Conservation (phyloP, 2,797 vertebrate genomes). For the Paramormyrops hopkinsi region DNA sequence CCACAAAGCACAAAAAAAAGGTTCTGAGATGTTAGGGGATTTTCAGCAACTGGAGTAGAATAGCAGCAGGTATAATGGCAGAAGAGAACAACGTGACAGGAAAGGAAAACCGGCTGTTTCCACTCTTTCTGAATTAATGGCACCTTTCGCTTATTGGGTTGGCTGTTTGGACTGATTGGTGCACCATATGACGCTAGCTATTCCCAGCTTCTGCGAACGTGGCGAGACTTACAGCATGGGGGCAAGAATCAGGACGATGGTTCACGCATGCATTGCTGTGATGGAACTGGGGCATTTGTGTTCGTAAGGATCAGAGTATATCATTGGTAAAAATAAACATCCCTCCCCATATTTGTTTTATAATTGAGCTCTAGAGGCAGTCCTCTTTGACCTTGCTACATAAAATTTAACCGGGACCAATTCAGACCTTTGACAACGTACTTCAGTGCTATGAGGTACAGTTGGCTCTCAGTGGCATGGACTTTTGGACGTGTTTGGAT, state of each 20-base stretch:
- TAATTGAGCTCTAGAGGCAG: constrained; percentile 33
- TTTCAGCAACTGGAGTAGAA: neutral
- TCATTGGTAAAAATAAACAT: neutral
- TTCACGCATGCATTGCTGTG: neutral
- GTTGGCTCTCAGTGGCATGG: neutral
- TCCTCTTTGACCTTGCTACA: constrained; percentile 40
- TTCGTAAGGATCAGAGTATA: neutral
- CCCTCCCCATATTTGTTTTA: neutral
- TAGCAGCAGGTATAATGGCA: neutral
- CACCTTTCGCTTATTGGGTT: neutral
- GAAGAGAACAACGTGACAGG: neutral
- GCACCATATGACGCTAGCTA: neutral
- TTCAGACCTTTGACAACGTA: constrained; percentile 18
- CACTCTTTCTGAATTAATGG: neutral
- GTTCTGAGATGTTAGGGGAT: neutral
- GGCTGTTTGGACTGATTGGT: neutral
- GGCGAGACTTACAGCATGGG: neutral
- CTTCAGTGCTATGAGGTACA: neutral
- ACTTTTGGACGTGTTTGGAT: neutral
- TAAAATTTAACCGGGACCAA: constrained; percentile 32
- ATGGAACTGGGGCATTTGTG: neutral
- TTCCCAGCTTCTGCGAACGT: neutral
- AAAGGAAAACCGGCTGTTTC: neutral
- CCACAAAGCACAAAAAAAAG: neutral
- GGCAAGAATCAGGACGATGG: neutral